Evolutionary conservation across 2,888 invertebrate species (phyloP), one percentile per base, ranked within the genome.

Genomic region (Macrophya alboannulata): DNA sequence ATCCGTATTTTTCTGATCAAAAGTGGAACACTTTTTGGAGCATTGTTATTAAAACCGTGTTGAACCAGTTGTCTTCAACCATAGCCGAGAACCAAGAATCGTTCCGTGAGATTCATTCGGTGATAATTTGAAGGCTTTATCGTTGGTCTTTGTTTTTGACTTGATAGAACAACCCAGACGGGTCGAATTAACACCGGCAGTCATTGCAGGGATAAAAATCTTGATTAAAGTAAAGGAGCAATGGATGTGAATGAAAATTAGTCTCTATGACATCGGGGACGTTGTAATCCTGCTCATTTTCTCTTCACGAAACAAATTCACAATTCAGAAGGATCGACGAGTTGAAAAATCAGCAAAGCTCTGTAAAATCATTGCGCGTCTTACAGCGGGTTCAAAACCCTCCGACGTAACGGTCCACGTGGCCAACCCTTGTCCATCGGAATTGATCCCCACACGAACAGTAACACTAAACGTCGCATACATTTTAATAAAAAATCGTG

Each of bases 401-500:
- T 37, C 68, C 37, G 37, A 37, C 8, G 68, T 37, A 68, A 37
- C 37, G 37, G 15, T 68, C 17, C 68, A 31, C 68, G 68, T 68
- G 68, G 68, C 37, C 15, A 68, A 68, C 68, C 68, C 31, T 15
- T 31, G 31, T 37, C 17, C 15, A 37, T 25, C 15, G 68, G 68
- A 68, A 68, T 68, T 37, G 68, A 51, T 77, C 51, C 17, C 21
- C 10, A 31, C 55, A 40, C 21, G 21, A 81, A 31, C 3, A 59
- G 59, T 62, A 81, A 81, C 43, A 21, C n/a, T 43, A 43, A 81
- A 77, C 77, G 77, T 51, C 51, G 55, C 51, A 51, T 77, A 51
- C 77, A 55, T 77, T 77, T 77, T 81, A 62, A 81, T 81, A 83
- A 83, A 83, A 45, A 83, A 10, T 83, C 68, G 48, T 83, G 45